Base-by-base conservation (phyloP, 2,113 vertebrate genomes). In the Dipodomys stephensi region DNA sequence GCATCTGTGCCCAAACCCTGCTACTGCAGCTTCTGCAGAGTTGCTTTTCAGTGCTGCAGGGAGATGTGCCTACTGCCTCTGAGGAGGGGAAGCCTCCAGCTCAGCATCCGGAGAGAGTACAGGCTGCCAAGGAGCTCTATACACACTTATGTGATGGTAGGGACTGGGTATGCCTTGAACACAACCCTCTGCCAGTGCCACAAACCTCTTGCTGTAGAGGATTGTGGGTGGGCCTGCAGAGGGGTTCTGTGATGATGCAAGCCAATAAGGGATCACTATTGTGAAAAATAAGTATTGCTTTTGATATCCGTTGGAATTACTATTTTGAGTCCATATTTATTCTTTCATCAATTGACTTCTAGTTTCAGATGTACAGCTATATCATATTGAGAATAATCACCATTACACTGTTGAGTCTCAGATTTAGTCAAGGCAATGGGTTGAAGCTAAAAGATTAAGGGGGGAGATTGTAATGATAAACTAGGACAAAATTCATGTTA, bases 11-110 rank as follows among this genome's bases (percentile, higher is more conserved):
- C 87, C 98, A 99, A 84, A 98, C 99, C 1, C 96, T 99, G 94
- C 98, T 99, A 3, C 97, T 99, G 83, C 99, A 98, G 97, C 98
- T 99, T 84, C 99, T 99, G 74, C 99, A 99, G 98, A 99, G 99
- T 98, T 99, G 99, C 91, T 99, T 99, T 96, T 97, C 98, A 0
- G 98, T 98, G 57, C 98, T 99, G 80, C 98, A 98, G 89, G 97
- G 96, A 89, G 98, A 98, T 2, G 15, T 94, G 28, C 96, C 96
- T 10, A 72, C 68, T 62, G 28, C 87, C 19, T 27, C 84, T 9
- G 64, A 88, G 87, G 65, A 87, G 64, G 92, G 94, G 95, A 97
- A 97, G 73, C 81, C 88, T 93, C 12, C 97, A 91, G 97, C 91
- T 69, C 96, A 96, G 91, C 96, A 96, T 28, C 65, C 94, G 44